Base-by-base conservation (phyloP, 2,888 invertebrate genomes). In the Torymus texanus region DNA sequence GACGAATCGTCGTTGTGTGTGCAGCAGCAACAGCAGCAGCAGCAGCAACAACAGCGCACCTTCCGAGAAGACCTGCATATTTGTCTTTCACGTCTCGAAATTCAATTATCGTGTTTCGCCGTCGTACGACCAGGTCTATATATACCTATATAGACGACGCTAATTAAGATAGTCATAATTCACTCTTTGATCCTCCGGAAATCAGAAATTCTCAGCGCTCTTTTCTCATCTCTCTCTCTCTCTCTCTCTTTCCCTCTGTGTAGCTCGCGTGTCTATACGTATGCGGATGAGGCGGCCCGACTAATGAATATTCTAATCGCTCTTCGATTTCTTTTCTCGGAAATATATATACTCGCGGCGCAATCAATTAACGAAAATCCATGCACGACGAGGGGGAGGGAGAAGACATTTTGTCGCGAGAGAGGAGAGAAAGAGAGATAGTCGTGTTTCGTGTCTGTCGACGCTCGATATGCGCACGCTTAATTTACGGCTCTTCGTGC, bases 301-400 rank as follows among this genome's bases (percentile, higher is more conserved):
- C 67, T 77, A 56, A 80, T 78, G 78, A 81, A 81, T 81, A 78
- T 81, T 81, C 78, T 29, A 63, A 70, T 74, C 68, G 56, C 16
- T 61, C 56, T 74, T 71, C 67, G 75, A 72, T 78, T 75, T 81
- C 75, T 78, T 71, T 81, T 81, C 73, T 75, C 16, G 65, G 75
- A 68, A 78, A 68, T 67, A 50, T 55, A 4, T 53, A 29, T 14
- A 41, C 41, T 41, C 41, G 41, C 41, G 13, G 53, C 41, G 16
- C 59, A 74, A 77, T 73, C 56, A 78, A 80, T 78, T 80, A 67
- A 78, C 61, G 65, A 74, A 80, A 78, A 75, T 59, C 66, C 62
- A 24, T 18, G 24, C 3, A 56, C 58, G 18, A 10, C n/a, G n/a
- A n/a, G n/a, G 41, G 5, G 21, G n/a, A 16, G 8, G n/a, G 10